A percentile compares a stretch with the other conserved stretches of the same genome.
Evolutionary conservation across 2,113 vertebrate species (phyloP).

Genomic region (Ageneiosus marmoratus): DNA sequence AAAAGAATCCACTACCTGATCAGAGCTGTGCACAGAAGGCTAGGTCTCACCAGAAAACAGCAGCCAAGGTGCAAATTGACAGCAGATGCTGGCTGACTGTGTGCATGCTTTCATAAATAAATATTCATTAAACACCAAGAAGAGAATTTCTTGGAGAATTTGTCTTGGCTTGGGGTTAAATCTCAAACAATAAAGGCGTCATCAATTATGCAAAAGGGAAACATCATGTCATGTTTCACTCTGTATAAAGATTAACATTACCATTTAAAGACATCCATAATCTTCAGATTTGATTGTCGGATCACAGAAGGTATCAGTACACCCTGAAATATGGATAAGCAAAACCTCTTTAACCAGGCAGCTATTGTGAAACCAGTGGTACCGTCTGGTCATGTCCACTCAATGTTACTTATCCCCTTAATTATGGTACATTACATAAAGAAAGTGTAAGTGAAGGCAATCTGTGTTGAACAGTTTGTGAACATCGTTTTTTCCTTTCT

Average conservation of each 20-base stretch:
- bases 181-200: neutral
- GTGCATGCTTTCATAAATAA: neutral
- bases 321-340: neutral
- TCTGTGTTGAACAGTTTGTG: neutral
- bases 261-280: neutral
- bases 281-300: neutral
- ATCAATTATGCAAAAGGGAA: neutral
- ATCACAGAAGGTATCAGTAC: neutral
- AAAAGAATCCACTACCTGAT: neutral
- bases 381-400: no score
- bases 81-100: conserved; percentile 18
- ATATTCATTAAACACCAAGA: conserved; percentile 11
- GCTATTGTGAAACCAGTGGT: no score
- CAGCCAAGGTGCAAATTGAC: conserved; percentile 27
- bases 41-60: conserved; percentile 1
- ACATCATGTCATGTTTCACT: neutral
- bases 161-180: conserved; percentile 15
- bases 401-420: no score
- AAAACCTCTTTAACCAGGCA: neutral
- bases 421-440: neutral
- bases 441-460: no score
- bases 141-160: neutral
- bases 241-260: neutral
- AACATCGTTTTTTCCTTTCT: neutral
- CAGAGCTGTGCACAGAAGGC: neutral